phyloP scores from a whole-genome alignment of 2,113 vertebrate genomes.

The Protomyctophum bolini region DNA sequence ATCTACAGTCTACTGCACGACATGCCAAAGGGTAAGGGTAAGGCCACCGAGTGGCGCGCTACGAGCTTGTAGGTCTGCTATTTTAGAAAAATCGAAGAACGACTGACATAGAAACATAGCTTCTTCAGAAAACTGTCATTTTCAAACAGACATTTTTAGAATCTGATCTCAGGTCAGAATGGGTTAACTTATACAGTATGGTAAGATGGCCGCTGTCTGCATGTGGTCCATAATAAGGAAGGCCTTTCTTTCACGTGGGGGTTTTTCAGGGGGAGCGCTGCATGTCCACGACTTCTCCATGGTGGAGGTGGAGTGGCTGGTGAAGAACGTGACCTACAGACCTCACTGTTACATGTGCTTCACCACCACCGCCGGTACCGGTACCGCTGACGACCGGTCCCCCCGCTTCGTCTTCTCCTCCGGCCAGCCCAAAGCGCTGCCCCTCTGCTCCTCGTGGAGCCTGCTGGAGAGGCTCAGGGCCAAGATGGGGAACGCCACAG shows the following conservation, averaged over 20 bases:
- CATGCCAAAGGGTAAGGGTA: no score
- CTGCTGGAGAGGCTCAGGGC: constrained; percentile 80
- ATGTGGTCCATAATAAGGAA: not conserved
- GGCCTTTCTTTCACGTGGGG: not conserved
- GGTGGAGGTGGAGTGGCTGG: constrained; percentile 83
- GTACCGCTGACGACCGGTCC: not conserved
- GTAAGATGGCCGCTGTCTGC: no score
- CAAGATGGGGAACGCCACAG: constrained; percentile 62
- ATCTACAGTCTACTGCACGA: no score
- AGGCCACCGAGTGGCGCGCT: no score
- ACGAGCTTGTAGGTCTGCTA: no score
- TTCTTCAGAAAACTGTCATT: no score
- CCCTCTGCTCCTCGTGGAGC: constrained; percentile 79
- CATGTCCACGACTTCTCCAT: constrained; percentile 87
- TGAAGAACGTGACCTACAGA: constrained; percentile 88
- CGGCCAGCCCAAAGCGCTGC: constrained; percentile 47
- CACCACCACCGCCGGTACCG: no score
- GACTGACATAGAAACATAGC: no score
- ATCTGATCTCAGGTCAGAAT: no score
- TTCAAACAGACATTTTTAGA: no score
- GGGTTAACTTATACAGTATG: no score
- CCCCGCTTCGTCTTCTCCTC: constrained; percentile 83
- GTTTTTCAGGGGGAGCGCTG: constrained; percentile 84
- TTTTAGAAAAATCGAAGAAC: no score
- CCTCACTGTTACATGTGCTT: constrained; percentile 87